Base-by-base conservation (phyloP, 1,140 invertebrate species). In the Plectus sambesii region DNA sequence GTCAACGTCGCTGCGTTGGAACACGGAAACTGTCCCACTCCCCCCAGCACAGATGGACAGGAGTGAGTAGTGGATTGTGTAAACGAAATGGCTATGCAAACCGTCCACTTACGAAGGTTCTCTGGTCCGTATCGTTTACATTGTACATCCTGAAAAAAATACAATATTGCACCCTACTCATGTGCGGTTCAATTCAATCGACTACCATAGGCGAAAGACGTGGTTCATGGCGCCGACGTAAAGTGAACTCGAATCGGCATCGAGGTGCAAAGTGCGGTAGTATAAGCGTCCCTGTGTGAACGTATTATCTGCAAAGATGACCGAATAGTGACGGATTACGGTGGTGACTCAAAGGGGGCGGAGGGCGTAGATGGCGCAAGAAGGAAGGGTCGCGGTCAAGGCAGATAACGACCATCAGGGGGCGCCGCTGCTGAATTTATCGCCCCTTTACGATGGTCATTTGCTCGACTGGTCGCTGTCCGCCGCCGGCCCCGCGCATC, bases 121-220 rank as follows among this genome's bases (percentile, higher is more conserved):
- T 48, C 22, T 52, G 49, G 6, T 51, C 51, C 20, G 64, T 69
- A 44, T 67, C 66, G 44, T 67, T 67, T 38, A 67, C 51, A 42
- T 67, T 67, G 45, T 59, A 67, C 20, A 67, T 49, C 64, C n/a
- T n/a, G n/a, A n/a, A n/a, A n/a, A n/a, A n/a, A n/a, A n/a, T n/a
- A n/a, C n/a, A n/a, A n/a, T n/a, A n/a, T n/a, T n/a, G n/a, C n/a
- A n/a, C n/a, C n/a, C n/a, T n/a, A n/a, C n/a, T n/a, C n/a, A n/a
- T n/a, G n/a, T n/a, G n/a, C n/a, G n/a, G n/a, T n/a, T n/a, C n/a
- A n/a, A n/a, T n/a, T n/a, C n/a, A n/a, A n/a, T n/a, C n/a, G n/a
- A n/a, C n/a, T n/a, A n/a, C n/a, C 64, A 67, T 9, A 67, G 47
- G 17, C 58, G 53, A 43, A 66, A 69, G 12, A 67, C 38, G 30